These are phyloP conservation scores for Gyrodactylus bullatarudis DNA, from an alignment of 1,140 invertebrate species.

Conservation along the genomic window DNA sequence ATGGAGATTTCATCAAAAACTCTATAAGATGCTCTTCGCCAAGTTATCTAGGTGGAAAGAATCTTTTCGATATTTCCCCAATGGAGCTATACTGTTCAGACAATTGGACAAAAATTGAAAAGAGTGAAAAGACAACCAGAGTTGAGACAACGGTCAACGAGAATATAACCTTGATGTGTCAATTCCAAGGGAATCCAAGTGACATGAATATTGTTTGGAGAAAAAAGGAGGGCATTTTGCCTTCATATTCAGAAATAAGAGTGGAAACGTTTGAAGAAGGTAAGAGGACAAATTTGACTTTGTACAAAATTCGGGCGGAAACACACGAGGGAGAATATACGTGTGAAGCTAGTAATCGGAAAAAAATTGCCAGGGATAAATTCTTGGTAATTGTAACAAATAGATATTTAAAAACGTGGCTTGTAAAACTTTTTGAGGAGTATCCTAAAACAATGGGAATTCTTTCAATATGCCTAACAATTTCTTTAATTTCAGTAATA, in stretches of 20 bases:
- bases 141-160: neutral
- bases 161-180: slow-evolving; percentile 2
- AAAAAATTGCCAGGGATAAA: neutral
- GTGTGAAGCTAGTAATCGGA: neutral
- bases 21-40: neutral
- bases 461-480: no score
- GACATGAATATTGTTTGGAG: neutral
- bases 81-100: neutral
- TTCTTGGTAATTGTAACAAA: neutral
- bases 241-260: neutral
- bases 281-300: neutral
- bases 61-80: neutral
- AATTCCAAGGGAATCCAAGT: neutral
- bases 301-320: neutral
- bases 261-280: neutral
- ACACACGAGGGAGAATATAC: neutral
- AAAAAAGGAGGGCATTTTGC: neutral
- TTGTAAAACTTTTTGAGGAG: no score
- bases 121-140: neutral
- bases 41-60: neutral
- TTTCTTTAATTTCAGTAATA: no score
- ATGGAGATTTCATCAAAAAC: neutral
- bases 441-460: no score
- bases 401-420: no score
- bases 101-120: neutral